Percentiles rank a stretch among this genome's conserved stretches.
Evolutionary conservation across 2,113 vertebrate genomes (phyloP).

Genomic region (Cynopterus brachyotis): DNA sequence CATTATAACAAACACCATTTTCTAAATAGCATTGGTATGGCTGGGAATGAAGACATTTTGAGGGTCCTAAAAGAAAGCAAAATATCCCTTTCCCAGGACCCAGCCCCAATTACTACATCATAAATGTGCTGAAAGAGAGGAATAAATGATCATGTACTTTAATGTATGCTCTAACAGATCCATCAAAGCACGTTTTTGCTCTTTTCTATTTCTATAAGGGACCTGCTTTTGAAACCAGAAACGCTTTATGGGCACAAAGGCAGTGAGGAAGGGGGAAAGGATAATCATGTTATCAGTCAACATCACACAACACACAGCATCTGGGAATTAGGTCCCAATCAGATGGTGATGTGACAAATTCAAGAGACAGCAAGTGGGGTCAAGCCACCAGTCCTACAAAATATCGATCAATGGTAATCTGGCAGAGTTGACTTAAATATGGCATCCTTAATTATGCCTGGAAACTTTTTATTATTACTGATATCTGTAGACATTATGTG

Average conservation of each 20-base stretch:
- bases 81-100: background rate
- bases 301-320: background rate
- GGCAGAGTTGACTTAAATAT: background rate
- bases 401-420: background rate
- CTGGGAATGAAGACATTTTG: background rate
- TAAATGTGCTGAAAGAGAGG: background rate
- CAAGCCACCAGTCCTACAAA: background rate
- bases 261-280: background rate
- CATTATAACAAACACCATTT: background rate
- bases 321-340: background rate
- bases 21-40: background rate
- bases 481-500: slow-evolving; percentile 61
- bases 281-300: background rate
- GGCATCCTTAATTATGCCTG: slow-evolving; percentile 33
- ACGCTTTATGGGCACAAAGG: background rate
- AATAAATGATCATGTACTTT: background rate
- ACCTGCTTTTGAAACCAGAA: background rate
- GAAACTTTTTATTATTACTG: slow-evolving; percentile 40
- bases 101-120: background rate
- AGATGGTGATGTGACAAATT: background rate
- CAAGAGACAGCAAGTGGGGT: background rate
- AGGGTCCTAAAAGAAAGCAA: background rate
- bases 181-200: background rate
- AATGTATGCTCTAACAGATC: background rate
- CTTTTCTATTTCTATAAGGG: slow-evolving; percentile 18